Percentiles rank a stretch among this genome's conserved stretches.
Conservation (phyloP, 2,888 invertebrate genomes). For the Ornithoptera priamus region DNA sequence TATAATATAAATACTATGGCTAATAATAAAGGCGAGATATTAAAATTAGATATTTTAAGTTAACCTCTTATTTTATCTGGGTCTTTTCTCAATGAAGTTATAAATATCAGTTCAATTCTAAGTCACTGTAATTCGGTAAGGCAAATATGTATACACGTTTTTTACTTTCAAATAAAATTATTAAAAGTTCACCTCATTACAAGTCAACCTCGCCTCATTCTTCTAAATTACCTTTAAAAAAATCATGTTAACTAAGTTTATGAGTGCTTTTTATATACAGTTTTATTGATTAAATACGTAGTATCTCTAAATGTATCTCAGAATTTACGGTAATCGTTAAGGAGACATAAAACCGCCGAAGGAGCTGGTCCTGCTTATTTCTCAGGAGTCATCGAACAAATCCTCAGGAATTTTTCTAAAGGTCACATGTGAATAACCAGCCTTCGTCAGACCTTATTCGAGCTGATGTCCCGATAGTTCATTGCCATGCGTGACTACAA, state of each 20-base stretch:
- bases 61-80: too few species aligned
- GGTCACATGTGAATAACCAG: conserved; percentile 73
- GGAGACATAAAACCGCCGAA: not conserved
- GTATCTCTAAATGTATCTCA: not conserved
- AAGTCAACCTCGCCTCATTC: too few species aligned
- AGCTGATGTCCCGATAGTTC: conserved; percentile 47
- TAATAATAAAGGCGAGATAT: not conserved
- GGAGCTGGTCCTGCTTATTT: not conserved
- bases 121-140: too few species aligned
- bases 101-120: too few species aligned
- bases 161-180: too few species aligned
- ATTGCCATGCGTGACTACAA: conserved; percentile 66
- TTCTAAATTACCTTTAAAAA: too few species aligned
- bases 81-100: too few species aligned
- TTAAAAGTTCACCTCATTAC: too few species aligned
- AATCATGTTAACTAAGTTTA: too few species aligned
- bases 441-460: conserved; percentile 50
- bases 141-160: too few species aligned
- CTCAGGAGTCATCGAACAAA: conserved; percentile 37
- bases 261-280: not conserved
- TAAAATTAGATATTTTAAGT: not conserved
- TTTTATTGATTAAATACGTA: not conserved
- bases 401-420: conserved; percentile 62
- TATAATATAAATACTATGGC: not conserved
- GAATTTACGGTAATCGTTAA: not conserved